Evolutionary conservation across 2,113 vertebrate species (phyloP), one percentile per base, ranked within the genome.

Genomic region (Agapornis roseicollis): DNA sequence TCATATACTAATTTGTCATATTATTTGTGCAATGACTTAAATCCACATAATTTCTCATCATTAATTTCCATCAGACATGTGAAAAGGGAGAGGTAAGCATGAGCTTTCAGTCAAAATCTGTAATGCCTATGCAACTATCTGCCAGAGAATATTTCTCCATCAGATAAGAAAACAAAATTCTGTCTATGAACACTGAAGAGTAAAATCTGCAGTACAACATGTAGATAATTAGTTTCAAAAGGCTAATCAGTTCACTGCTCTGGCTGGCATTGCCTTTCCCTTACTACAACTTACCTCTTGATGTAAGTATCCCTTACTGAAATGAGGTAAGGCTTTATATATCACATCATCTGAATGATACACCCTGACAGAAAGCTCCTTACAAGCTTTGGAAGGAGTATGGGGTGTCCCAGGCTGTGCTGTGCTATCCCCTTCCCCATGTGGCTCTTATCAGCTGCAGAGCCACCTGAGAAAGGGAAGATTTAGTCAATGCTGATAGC

Each of bases 141-240:
- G 91, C 85, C 93, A 93, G 63, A 47, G 88, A 66, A 83, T 16
- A 92, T 95, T 95, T 92, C 79, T 56, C 80, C 90, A 72, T 91
- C 87, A 95, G 71, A 64, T 53, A 89, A 66, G 35, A 80, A 89
- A 65, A 65, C 23, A 33, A 44, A 74, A 42, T 24, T 83, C 68
- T 93, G 71, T 15, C 44, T 65, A 5, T 19, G 53, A 65, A 94
- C 33, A 47, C 31, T 29, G 63, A 49, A 92, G 66, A 66, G 81
- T 29, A 37, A 94, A 87, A 58, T 47, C 50, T 94, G 81, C 69
- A 77, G 87, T 53, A 95, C 33, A 69, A 46, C 65, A 53, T 2
- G 53, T 47, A 80, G 58, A 81, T 96, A 88, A 91, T 91, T 82
- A 95, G 66, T 72, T 93, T 60, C 82, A 91, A 85, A 92, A 93